A percentile compares a stretch with the other conserved stretches of the same genome.
Evolutionary conservation across 1,140 invertebrate genomes (phyloP).

Genomic region (Dendroctonus valens): DNA sequence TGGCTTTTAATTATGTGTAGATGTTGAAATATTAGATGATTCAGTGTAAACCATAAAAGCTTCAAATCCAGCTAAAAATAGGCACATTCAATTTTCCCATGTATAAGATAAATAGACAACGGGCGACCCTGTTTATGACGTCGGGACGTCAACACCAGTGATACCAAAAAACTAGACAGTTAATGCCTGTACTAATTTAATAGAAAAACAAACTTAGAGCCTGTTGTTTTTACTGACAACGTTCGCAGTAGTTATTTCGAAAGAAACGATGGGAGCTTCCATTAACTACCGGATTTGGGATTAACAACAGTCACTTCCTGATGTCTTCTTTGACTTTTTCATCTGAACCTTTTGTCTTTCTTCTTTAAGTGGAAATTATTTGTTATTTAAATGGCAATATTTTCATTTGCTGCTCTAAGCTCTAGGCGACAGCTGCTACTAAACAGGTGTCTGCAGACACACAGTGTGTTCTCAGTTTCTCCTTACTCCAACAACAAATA

Average conservation of each 20-base stretch:
- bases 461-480: too few species aligned
- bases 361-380: too few species aligned
- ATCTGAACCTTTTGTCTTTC: neutral
- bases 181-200: slow-evolving; percentile 31
- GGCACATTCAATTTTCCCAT: slow-evolving; percentile 21
- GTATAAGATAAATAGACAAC: slow-evolving; percentile 25
- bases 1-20: too few species aligned
- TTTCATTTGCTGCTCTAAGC: too few species aligned
- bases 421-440: too few species aligned
- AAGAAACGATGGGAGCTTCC: slow-evolving; percentile 4
- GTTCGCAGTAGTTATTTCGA: slow-evolving; percentile 23
- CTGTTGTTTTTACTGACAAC: slow-evolving; percentile 25
- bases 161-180: slow-evolving; percentile 26
- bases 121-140: slow-evolving; percentile 28
- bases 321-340: neutral
- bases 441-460: too few species aligned
- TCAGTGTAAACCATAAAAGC: neutral
- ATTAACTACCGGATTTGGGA: slow-evolving; percentile 26
- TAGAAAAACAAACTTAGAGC: slow-evolving; percentile 31
- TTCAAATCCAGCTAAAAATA: slow-evolving; percentile 10
- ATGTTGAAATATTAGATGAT: too few species aligned
- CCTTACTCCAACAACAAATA: too few species aligned
- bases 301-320: slow-evolving; percentile 4
- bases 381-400: too few species aligned
- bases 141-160: slow-evolving; percentile 26